Conservation (phyloP, 2,113 vertebrate species). For the Steatornis caripensis region DNA sequence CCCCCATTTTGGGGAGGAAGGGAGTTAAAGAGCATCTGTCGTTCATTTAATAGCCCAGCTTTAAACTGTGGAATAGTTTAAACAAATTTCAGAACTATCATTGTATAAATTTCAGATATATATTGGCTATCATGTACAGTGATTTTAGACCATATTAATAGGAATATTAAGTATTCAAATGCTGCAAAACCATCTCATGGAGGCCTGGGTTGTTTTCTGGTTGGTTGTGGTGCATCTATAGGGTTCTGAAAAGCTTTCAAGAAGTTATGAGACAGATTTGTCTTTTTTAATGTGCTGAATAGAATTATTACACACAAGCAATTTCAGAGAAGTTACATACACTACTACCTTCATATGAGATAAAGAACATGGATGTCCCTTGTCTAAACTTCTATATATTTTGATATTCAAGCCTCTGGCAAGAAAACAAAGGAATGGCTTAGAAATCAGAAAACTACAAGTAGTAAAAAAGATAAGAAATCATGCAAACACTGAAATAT, state of each 20-base stretch:
- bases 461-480: not conserved
- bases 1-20: too few species aligned
- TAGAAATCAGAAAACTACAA: not conserved
- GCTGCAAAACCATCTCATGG: not conserved
- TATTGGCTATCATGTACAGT: not conserved
- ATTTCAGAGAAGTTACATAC: not conserved
- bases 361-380: not conserved
- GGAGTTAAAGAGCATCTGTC: too few species aligned
- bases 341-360: not conserved
- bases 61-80: too few species aligned
- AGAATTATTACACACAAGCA: not conserved
- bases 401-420: not conserved
- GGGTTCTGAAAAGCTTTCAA: not conserved
- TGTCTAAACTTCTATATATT: not conserved
- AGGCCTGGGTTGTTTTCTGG: not conserved
- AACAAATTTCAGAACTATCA: not conserved
- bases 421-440: not conserved
- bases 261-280: not conserved
- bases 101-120: not conserved
- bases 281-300: not conserved
- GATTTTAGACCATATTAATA: not conserved
- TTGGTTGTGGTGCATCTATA: not conserved
- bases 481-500: not conserved
- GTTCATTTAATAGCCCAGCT: too few species aligned
- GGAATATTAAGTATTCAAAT: not conserved